Evolutionary conservation across 2,113 vertebrate species (phyloP).

Genomic region (Lethenteron reissneri): DNA sequence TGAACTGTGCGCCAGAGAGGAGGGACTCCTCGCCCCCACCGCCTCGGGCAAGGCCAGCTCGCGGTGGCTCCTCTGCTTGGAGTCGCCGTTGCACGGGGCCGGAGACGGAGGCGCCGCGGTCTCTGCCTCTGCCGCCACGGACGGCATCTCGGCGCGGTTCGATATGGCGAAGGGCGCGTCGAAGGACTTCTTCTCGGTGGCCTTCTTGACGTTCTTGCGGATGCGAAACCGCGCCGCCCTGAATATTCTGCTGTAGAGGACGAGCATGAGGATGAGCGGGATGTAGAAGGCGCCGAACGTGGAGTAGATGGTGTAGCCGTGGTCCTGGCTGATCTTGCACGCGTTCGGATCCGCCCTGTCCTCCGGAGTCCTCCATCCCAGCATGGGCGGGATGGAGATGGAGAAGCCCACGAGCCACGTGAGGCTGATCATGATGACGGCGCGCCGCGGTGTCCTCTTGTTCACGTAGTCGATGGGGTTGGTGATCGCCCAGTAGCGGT

Average conservation of each 20-base stretch:
- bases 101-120: not conserved
- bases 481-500: slow-evolving; percentile 94
- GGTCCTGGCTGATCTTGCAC: slow-evolving; percentile 87
- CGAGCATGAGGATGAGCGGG: slow-evolving; percentile 74
- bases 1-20: not conserved
- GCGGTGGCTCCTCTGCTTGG: not conserved
- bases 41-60: not conserved
- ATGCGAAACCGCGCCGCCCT: slow-evolving; percentile 78
- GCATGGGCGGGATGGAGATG: slow-evolving; percentile 89
- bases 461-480: slow-evolving; percentile 92
- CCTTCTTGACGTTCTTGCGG: slow-evolving; percentile 66
- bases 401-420: slow-evolving; percentile 91
- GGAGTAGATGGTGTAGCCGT: slow-evolving; percentile 88
- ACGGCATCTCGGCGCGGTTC: not conserved
- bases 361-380: slow-evolving; percentile 80
- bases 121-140: too few species aligned
- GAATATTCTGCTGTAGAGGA: slow-evolving; percentile 84
- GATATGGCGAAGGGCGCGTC: not conserved
- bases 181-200: slow-evolving; percentile 24
- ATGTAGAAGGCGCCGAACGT: slow-evolving; percentile 97
- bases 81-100: not conserved
- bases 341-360: slow-evolving; percentile 70
- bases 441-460: slow-evolving; percentile 70
- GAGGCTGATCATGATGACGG: slow-evolving; percentile 61
- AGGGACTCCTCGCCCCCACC: not conserved